Evolutionary conservation across 1,140 invertebrate species (phyloP).

Genomic region (Eumeta japonica): DNA sequence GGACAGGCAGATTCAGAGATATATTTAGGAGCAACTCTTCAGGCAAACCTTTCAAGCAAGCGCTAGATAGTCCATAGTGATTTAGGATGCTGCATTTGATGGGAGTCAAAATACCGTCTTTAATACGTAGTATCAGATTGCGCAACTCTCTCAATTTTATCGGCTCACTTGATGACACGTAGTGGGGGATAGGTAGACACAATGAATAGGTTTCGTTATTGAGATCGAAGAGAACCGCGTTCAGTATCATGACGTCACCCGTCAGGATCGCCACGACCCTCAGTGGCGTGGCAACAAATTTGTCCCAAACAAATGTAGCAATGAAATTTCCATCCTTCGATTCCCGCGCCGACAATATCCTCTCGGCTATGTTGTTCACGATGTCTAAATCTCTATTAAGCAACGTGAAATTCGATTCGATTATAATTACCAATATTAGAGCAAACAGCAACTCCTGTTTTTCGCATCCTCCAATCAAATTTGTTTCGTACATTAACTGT

Average conservation of each 20-base stretch:
- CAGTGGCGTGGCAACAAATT: conserved; percentile 12
- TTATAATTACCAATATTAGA: no score
- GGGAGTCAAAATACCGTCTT: conserved; percentile 19
- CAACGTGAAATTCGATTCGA: no score
- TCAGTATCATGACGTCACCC: conserved; percentile 19
- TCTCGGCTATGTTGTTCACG: no score
- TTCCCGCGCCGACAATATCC: no score
- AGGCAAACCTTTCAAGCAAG: conserved; percentile 19
- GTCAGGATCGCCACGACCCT: conserved; percentile 17
- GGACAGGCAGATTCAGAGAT: conserved; percentile 15
- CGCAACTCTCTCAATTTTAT: no score
- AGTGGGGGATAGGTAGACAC: conserved; percentile 15
- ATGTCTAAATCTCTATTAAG: no score
- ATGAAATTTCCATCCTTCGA: no score
- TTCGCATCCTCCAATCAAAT: no score
- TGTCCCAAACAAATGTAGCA: conserved; percentile 14
- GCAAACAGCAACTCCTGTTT: no score
- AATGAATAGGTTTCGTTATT: conserved; percentile 17
- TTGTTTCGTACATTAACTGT: no score
- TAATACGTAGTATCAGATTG: no score
- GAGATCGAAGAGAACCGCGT: conserved; percentile 13
- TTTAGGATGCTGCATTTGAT: conserved; percentile 18
- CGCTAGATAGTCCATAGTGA: conserved; percentile 13
- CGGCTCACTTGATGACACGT: no score
- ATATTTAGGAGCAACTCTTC: conserved; percentile 18